Evolutionary conservation across 1,140 invertebrate genomes (phyloP), one percentile per base, ranked within the genome.

Genomic region (Aleiodes sp.): DNA sequence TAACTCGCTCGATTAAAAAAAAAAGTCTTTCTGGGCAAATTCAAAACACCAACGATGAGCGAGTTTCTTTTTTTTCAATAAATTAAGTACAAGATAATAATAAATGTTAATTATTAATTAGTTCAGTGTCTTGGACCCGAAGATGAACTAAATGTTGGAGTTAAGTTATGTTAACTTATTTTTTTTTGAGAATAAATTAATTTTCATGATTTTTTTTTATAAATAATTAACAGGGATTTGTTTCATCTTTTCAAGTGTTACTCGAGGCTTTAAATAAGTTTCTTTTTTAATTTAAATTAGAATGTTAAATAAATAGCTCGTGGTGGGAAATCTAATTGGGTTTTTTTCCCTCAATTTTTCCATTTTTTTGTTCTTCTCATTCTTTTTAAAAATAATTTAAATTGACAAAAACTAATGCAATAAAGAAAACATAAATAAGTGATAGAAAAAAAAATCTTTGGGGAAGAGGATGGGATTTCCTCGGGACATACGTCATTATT

Each of bases 151-250:
- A 39, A 35, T 39, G 37, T 33, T 35, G 31, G 26, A 14, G 21
- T 33, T 35, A 43, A n/a, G 19, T 24, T 14, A 37, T 56, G 3
- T 24, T 56, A 64, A 52, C 31, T 52, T 46, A 6, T 10, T 52
- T 52, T 31, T 46, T 56, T 57, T 43, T 67, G 31, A 29, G 10
- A 68, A 71, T 71, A 71, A 71, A 71, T 71, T 71, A 71, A 41
- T 64, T 68, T 26, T 71, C 70, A 29, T 65, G 62, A 31, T n/a
- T n/a, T 24, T 68, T 24, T 24, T 71, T 39, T 77, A 82, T 76
- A 82, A 84, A 83, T 83, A 84, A 83, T 81, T 83, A 85, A 84
- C 79, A 82, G 73, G 63, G 62, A 59, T 31, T 24, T 59, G 26
- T 43, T 43, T 12, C 12, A 12, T 59, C 8, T 29, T 59, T 57